Base-by-base conservation (phyloP, 2,888 invertebrate species). In the Drosophila peninsularis region DNA sequence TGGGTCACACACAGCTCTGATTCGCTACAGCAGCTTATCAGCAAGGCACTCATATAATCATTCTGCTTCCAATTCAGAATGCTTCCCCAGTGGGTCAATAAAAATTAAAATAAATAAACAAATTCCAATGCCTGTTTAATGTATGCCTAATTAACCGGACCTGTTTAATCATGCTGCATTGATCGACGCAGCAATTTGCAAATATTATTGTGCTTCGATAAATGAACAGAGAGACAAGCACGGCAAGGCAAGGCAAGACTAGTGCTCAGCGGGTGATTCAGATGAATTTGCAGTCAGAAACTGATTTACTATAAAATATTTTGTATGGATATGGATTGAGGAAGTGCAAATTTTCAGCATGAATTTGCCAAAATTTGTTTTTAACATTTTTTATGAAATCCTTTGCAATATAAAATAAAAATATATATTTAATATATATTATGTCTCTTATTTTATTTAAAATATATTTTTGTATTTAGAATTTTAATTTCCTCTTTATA, bases 1-100 rank as follows among this genome's bases (percentile, higher is more conserved):
- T n/a, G 42, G 72, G 27, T 76, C 52, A 52, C 10, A 7, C 9
- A 21, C 49, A 57, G 70, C 60, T 73, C 68, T n/a, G n/a, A n/a
- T 27, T 17, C 5, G 5, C n/a, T 13, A 32, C 0, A 64, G n/a
- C 7, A 4, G 30, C 30, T 49, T 61, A 53, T 66, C 55, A 50
- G 24, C 39, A 2, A 9, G 21, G 19, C 13, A 17, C 19, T 32
- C 32, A 11, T 34, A n/a, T 21, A 50, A 45, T 57, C 3, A 53
- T 61, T 45, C 44, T 14, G 7, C 27, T 49, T 41, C 34, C 10
- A 5, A 14, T 37, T 49, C 14, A 14, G 32, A 10, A 5, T 11
- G 27, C n/a, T 21, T 34, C 21, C 34, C 21, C 13, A 65, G 62
- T 62, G 65, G 39, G 39, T 67, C 58, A 68, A 49, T 53, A 58